A percentile compares a stretch with the other conserved stretches of the same genome.
Evolutionary conservation across 1,140 invertebrate genomes (phyloP).

Genomic region (Onthophagus taurus): DNA sequence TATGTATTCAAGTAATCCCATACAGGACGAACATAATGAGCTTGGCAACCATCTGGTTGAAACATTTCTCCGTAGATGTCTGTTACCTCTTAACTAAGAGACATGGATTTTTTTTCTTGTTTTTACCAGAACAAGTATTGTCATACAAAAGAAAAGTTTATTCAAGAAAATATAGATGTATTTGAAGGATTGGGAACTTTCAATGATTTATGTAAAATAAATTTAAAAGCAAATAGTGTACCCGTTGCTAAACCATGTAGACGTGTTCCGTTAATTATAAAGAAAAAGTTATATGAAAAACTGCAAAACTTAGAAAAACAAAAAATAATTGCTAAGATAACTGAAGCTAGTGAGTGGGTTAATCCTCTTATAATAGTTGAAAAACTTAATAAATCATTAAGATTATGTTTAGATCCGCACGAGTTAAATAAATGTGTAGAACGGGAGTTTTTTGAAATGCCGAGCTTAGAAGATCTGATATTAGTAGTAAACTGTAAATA

Average conservation of each 20-base stretch:
- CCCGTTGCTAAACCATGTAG: conserved; percentile 19
- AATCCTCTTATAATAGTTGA: conserved; percentile 4
- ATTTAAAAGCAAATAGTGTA: conserved; percentile 11
- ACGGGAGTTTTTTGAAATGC: conserved; percentile 8
- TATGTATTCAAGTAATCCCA: too few relatives aligned
- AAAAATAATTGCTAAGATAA: conserved; percentile 11
- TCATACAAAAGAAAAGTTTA: too few relatives aligned
- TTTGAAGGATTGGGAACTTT: conserved; percentile 11
- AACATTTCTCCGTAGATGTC: too few relatives aligned
- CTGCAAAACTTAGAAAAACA: conserved; percentile 10
- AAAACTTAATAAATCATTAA: conserved; percentile 22
- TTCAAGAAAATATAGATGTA: conserved; percentile 6
- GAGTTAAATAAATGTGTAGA: conserved; percentile 6
- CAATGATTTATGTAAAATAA: background rate
- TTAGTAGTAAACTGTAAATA: conserved; percentile 7
- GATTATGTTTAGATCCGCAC: conserved; percentile 14
- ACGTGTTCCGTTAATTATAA: conserved; percentile 6
- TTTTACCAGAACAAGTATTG: too few relatives aligned
- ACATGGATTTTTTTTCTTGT: too few relatives aligned
- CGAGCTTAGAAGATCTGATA: conserved; percentile 6
- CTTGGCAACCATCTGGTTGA: too few relatives aligned
- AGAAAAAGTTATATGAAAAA: conserved; percentile 5
- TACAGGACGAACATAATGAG: too few relatives aligned
- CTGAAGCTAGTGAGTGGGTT: conserved; percentile 16
- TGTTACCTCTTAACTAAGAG: too few relatives aligned